Evolutionary conservation across 1,140 invertebrate species (phyloP).

Genomic region (Ephestia elutella): DNA sequence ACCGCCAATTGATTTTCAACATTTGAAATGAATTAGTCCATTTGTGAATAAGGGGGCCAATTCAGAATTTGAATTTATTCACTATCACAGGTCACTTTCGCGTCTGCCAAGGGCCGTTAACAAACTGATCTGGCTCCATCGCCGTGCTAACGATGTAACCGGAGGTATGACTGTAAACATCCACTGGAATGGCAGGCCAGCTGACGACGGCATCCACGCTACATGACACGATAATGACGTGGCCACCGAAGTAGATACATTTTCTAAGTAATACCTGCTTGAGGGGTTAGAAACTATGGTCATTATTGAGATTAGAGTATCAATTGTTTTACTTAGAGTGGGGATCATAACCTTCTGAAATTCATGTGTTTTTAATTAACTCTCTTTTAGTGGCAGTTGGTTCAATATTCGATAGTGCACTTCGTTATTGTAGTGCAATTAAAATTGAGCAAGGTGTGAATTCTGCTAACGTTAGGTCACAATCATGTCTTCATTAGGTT

Average conservation of each 20-base stretch:
- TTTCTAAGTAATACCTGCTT: constrained; percentile 1
- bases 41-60: background rate
- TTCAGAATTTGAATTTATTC: background rate
- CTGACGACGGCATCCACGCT: constrained; percentile 16
- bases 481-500: too few species aligned
- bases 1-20: too few species aligned
- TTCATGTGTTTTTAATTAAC: too few species aligned
- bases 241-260: constrained; percentile 23
- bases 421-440: too few species aligned
- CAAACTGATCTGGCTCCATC: constrained; percentile 42
- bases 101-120: constrained; percentile 41
- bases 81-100: constrained; percentile 36
- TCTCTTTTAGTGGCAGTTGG: too few species aligned
- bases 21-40: background rate
- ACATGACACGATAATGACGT: constrained; percentile 26
- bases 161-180: constrained; percentile 63
- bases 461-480: too few species aligned
- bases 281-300: background rate
- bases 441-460: too few species aligned
- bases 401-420: too few species aligned
- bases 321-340: too few species aligned
- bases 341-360: too few species aligned
- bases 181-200: constrained; percentile 46
- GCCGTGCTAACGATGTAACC: constrained; percentile 55
- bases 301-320: constrained; percentile 8